These are phyloP conservation scores for Mellivora capensis DNA, from an alignment of 2,113 vertebrate species.

Conservation along the genomic window DNA sequence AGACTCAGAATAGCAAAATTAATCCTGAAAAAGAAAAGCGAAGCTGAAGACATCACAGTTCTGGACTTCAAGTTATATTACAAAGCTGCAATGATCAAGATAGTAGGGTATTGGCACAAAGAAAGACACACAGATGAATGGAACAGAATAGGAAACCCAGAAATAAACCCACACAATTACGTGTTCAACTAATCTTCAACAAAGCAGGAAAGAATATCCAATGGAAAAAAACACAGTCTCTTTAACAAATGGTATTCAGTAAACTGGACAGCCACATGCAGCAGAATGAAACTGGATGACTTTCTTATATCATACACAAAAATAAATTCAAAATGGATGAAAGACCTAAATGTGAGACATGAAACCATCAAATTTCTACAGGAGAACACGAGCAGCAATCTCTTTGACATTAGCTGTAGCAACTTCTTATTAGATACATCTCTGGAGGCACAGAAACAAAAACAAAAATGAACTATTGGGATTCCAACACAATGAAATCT, in stretches of 20 bases:
- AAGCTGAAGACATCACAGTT: background rate
- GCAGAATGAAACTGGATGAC: background rate
- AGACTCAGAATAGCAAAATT: no score
- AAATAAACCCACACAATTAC: background rate
- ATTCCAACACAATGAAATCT: background rate
- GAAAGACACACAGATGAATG: background rate
- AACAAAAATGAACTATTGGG: background rate
- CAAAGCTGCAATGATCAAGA: background rate
- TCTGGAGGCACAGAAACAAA: background rate
- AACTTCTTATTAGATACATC: background rate
- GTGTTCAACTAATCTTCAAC: background rate
- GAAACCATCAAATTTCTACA: background rate
- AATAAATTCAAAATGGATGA: background rate
- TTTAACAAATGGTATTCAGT: background rate
- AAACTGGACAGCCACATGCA: background rate
- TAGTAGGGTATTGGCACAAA: background rate
- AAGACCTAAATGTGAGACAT: background rate
- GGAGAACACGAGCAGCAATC: background rate
- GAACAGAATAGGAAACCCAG: background rate
- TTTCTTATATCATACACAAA: background rate
- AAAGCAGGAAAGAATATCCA: background rate
- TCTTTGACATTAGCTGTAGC: background rate
- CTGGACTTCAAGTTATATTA: background rate
- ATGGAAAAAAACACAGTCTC: background rate
- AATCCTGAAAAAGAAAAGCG: no score